Evolutionary conservation across 2,888 invertebrate genomes (phyloP), one percentile per base, ranked within the genome.

Genomic region (Endomychus coccineus): DNA sequence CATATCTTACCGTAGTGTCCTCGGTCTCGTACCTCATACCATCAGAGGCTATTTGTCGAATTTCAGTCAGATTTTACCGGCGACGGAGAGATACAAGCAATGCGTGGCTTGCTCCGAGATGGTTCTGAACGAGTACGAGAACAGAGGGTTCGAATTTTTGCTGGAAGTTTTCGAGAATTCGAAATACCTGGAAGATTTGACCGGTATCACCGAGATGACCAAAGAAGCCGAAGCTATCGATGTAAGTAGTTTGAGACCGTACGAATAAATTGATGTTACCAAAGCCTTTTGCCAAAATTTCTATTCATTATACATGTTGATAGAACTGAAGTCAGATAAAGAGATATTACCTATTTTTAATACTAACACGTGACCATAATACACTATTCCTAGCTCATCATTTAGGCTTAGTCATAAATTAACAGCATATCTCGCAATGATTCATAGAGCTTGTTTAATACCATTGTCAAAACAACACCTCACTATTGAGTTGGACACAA

Each of bases 11-110:
- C 51, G 55, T 6, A 48, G 49, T 4, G 68, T 83, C 1, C 68
- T 96, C 0, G 95, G 96, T 1, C 71, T 85, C 1, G 69, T 95
- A 16, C 95, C 96, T 0, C 96, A 97, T 62, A 87, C 94, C 3
- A 85, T 98, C 46, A 74, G 98, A 21, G 96, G 96, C 0, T 94
- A 89, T 62, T 68, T 98, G 3, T 82, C 84, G 46, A 77, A 79
- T 24, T 89, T 82, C 61, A 80, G 83, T 46, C 83, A 83, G 31
- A 78, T 92, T 22, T 63, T 83, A 34, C 95, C 95, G 1, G 84
- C 89, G 1, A 88, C 89, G 24, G 73, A 78, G 32, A 82, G 87
- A 51, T 98, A 92, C 70, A 74, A 77, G 35, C 83, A 87, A 47
- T 98, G 97, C 58, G 88, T 92, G 27, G 97, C 92, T 0, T 98